These are phyloP conservation scores for Narcine bancroftii DNA, from an alignment of 2,113 vertebrate species.

Conservation along the genomic window DNA sequence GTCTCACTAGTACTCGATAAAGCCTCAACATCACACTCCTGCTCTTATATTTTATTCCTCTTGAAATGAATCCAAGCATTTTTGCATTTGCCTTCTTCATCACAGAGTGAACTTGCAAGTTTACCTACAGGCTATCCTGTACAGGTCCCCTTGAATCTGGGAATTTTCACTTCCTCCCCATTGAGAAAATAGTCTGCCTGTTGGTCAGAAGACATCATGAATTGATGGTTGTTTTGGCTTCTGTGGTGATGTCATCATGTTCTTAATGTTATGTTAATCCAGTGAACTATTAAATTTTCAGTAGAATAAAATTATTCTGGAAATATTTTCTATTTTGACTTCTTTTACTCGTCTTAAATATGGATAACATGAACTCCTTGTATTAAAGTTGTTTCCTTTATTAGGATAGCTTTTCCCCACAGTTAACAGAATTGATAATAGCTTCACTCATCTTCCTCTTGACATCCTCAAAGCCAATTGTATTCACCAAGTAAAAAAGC, in stretches of 20 bases:
- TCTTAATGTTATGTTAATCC: neutral
- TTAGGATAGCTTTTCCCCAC: neutral
- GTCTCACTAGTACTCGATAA: too few relatives aligned
- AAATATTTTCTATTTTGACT: neutral
- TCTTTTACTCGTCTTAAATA: neutral
- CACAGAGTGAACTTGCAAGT: too few relatives aligned
- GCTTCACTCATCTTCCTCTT: conserved; percentile 1
- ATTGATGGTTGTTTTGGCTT: neutral
- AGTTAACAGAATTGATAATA: conserved; percentile 1
- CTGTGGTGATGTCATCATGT: neutral
- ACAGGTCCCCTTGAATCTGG: too few relatives aligned
- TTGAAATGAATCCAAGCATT: too few relatives aligned
- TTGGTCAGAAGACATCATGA: neutral
- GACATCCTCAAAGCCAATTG: neutral
- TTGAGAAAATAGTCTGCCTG: too few relatives aligned
- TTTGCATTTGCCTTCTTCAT: too few relatives aligned
- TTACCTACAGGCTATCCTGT: too few relatives aligned
- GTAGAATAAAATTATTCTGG: neutral
- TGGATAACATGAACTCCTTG: neutral
- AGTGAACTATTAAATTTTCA: neutral
- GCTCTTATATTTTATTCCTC: too few relatives aligned
- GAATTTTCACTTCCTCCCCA: too few relatives aligned
- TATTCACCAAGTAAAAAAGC: neutral
- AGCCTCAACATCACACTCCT: too few relatives aligned
- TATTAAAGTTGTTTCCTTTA: neutral